Evolutionary conservation across 2,113 vertebrate genomes (phyloP).

Genomic region (Ovis canadensis): DNA sequence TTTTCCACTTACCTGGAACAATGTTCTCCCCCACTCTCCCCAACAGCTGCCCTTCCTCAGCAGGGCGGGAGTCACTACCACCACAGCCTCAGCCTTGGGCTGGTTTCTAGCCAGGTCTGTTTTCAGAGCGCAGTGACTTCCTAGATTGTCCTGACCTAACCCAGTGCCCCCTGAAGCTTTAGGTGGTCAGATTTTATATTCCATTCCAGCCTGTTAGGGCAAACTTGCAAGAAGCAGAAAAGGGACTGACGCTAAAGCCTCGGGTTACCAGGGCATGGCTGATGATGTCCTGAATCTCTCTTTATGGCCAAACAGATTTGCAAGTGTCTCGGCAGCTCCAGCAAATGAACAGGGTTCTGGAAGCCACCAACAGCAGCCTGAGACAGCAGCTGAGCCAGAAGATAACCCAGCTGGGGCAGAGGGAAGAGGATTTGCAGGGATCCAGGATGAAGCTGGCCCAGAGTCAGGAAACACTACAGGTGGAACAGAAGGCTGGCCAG

Average conservation of each 20-base stretch:
- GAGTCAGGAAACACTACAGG: background rate
- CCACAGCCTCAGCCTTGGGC: background rate
- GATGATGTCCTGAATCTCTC: background rate
- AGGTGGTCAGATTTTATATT: background rate
- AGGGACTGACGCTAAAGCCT: background rate
- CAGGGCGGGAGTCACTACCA: background rate
- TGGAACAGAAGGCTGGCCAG: background rate
- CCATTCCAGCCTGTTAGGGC: background rate
- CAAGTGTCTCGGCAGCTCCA: conserved; percentile 62
- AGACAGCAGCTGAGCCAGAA: background rate
- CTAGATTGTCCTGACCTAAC: background rate
- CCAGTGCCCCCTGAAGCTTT: background rate
- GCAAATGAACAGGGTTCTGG: background rate
- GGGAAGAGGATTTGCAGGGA: background rate
- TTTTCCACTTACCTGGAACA: background rate
- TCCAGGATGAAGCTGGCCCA: background rate
- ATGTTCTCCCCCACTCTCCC: background rate
- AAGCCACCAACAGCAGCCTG: conserved; percentile 48
- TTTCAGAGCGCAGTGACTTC: background rate
- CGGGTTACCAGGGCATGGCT: background rate
- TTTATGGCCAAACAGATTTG: conserved; percentile 50
- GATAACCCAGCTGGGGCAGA: background rate
- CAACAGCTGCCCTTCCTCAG: background rate
- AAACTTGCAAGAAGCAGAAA: background rate
- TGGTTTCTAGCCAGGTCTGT: background rate